These are phyloP conservation scores for Liparis tanakae DNA, from an alignment of 2,797 vertebrate genomes.

Conservation along the genomic window DNA sequence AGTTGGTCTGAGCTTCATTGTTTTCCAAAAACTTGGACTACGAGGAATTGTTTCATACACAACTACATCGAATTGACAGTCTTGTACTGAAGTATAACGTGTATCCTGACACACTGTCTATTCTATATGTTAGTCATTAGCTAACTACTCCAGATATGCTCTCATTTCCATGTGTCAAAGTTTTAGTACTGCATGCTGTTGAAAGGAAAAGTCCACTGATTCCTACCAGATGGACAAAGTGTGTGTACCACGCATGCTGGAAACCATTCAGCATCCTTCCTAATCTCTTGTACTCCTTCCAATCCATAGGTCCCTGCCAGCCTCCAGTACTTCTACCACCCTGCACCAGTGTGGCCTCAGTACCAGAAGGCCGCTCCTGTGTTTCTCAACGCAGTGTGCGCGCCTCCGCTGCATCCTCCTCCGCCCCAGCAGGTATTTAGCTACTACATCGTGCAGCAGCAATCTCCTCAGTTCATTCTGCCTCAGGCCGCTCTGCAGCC, in stretches of 20 bases:
- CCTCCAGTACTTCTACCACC: slow-evolving; percentile 81
- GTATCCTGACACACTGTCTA: not conserved
- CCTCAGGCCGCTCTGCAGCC: slow-evolving; percentile 80
- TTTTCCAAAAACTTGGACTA: not conserved
- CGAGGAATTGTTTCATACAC: not conserved
- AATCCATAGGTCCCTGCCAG: slow-evolving; percentile 63
- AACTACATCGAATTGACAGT: not conserved
- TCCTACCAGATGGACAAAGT: slow-evolving; percentile 8
- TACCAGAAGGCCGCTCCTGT: slow-evolving; percentile 76
- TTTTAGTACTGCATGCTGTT: slow-evolving; percentile 13
- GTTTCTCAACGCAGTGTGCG: slow-evolving; percentile 77
- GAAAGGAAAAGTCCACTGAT: slow-evolving; percentile 7
- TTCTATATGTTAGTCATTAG: not conserved
- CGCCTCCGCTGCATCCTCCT: slow-evolving; percentile 60
- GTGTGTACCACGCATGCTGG: not conserved
- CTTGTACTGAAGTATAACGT: not conserved
- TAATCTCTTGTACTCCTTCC: slow-evolving; percentile 27
- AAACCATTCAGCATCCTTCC: slow-evolving; percentile 3
- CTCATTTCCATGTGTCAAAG: not conserved
- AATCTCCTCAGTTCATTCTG: slow-evolving; percentile 81
- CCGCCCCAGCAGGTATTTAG: slow-evolving; percentile 73
- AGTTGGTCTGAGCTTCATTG: not conserved
- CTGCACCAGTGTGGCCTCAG: slow-evolving; percentile 76
- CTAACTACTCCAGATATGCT: not conserved
- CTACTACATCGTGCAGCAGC: slow-evolving; percentile 81